Base-by-base conservation (phyloP, 2,113 vertebrate genomes). In the Heterochromis multidens region DNA sequence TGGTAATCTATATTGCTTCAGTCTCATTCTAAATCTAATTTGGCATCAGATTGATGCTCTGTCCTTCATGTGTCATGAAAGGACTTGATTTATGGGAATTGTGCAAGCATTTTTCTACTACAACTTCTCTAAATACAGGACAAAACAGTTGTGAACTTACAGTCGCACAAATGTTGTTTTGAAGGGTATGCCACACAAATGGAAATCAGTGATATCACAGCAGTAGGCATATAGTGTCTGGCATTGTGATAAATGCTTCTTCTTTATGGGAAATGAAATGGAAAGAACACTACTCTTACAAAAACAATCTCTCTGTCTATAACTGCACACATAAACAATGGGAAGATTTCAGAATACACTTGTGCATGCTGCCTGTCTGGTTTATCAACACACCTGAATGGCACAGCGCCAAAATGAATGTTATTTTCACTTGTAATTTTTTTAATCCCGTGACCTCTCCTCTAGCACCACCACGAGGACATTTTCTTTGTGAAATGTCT, bases 1-100 rank as follows among this genome's bases (percentile, higher is more conserved):
- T 17, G 12, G 82, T 88, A 81, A 63, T 90, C 40, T 83, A 77
- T 52, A 2, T 35, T 78, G 52, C 54, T 83, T 4, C 85, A 49
- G 87, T 91, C 35, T 83, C 23, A 52, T 14, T 90, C 81, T 86
- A 87, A 49, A 89, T 89, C 77, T 78, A 83, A 83, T 82, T n/a
- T 84, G 82, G 79, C 72, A 57, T 77, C 25, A 76, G 29, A 17
- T 7, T 59, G 46, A 65, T 37, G 52, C 43, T n/a, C 62, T 72
- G 81, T 37, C 62, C 61, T 72, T 60, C 37, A 17, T 79, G 33
- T 57, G 58, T 33, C 52, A 46, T 57, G 21, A 79, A 31, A 21
- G 23, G 7, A 79, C 17, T 23, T 29, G 10, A 88, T 54, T 52
- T 52, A 29, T 52, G 67, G 52, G 3, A 52, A 74, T 16, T 29